Evolutionary conservation across 2,888 invertebrate genomes (phyloP).

Genomic region (Oscheius myriophilus): DNA sequence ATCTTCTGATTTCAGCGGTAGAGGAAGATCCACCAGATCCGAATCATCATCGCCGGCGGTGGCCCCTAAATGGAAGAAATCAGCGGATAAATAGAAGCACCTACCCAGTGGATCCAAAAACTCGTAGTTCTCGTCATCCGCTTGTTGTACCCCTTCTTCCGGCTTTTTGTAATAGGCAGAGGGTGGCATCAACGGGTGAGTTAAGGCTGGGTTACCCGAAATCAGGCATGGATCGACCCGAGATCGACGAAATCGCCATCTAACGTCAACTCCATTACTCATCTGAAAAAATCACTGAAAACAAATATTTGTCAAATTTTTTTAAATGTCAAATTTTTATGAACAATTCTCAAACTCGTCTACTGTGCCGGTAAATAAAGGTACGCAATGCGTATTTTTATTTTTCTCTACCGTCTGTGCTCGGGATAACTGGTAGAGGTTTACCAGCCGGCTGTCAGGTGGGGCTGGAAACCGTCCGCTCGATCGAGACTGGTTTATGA

Average conservation of each 20-base stretch:
- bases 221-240: neutral
- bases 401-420: slow-evolving; percentile 3
- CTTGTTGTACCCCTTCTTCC: slow-evolving; percentile 3
- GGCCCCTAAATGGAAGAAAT: slow-evolving; percentile 4
- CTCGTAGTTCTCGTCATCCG: slow-evolving; percentile 10
- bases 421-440: slow-evolving; percentile 4
- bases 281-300: neutral
- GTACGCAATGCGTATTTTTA: slow-evolving; percentile 10
- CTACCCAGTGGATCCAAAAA: slow-evolving; percentile 31
- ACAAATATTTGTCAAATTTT: too few species aligned
- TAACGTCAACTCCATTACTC: neutral
- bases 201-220: slow-evolving; percentile 18
- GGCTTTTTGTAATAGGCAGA: slow-evolving; percentile 24
- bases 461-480: neutral
- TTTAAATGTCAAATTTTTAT: too few species aligned
- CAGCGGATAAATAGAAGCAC: neutral
- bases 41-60: slow-evolving; percentile 10
- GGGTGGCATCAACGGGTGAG: slow-evolving; percentile 25
- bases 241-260: slow-evolving; percentile 11
- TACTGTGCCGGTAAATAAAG: neutral
- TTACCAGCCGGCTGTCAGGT: neutral
- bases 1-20: slow-evolving; percentile 7
- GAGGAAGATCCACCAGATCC: slow-evolving; percentile 3
- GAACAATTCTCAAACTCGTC: neutral
- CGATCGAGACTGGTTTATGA: neutral